Evolutionary conservation across 2,888 invertebrate genomes (phyloP), one percentile per base, ranked within the genome.

Genomic region (Silvanus unidentatus): DNA sequence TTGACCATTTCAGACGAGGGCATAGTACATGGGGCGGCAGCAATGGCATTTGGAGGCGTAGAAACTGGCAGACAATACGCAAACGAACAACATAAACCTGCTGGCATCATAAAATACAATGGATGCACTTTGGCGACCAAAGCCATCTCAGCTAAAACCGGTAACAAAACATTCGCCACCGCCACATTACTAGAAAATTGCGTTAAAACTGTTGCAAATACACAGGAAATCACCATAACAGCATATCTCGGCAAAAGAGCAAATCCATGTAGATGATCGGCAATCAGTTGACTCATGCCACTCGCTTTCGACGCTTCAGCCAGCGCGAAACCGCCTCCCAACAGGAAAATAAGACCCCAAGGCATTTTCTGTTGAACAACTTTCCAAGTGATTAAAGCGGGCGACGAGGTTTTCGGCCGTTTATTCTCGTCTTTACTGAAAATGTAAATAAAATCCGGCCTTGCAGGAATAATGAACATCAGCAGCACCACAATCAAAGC

Each of bases 11-110:
- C 87, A 47, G 80, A 77, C 5, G 88, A 86, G 52, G 80, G 81
- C 72, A 91, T 88, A 58, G 84, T 82, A 1, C 86, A 87, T 9
- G 88, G 87, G 0, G 87, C 88, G 13, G 88, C 88, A 0, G 89
- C 93, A 47, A 97, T 89, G 2, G 96, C 95, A 72, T 96, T 96
- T 11, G 95, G 94, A 1, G 95, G 94, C 0, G 95, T 95, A 39
- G 93, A 94, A 10, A 95, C 94, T 0, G 94, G 95, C 70, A 96
- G 77, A 77, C 92, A 92, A 78, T 94, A 90, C 6, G 89, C 92
- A 76, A 92, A 92, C 42, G 93, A 93, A 67, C 92, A 91, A 2
- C 90, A 86, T 15, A 95, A 74, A 0, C 93, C 81, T 0, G 91
- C 90, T 1, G 95, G 93, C 58, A 94, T 75, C 84, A 94, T 92